Percentiles rank a stretch among this genome's conserved stretches.
Evolutionary conservation across 1,140 invertebrate species (phyloP).

Genomic region (Macrosteles quadrilineatus): DNA sequence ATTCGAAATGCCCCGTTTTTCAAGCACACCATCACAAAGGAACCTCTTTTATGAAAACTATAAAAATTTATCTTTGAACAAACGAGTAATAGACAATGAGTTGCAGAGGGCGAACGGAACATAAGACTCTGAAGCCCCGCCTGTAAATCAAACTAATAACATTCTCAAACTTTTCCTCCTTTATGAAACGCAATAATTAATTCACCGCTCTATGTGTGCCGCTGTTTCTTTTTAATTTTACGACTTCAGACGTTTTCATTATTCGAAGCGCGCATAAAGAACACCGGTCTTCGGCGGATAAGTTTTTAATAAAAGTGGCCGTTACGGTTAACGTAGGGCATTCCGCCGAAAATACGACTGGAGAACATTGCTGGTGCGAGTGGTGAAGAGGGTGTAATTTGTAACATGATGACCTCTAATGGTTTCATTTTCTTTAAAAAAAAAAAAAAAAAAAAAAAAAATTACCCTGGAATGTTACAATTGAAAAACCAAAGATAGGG

Average conservation of each 20-base stretch:
- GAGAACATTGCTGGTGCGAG: not conserved
- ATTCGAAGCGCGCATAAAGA: constrained; percentile 12
- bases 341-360: not conserved
- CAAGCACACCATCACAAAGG: no score
- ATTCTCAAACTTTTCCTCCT: constrained; percentile 6
- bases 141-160: constrained; percentile 23
- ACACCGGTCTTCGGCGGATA: constrained; percentile 10
- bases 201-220: not conserved
- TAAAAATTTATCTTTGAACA: no score
- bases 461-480: no score
- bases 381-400: constrained; percentile 3
- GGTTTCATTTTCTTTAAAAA: no score
- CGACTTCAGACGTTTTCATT: constrained; percentile 22
- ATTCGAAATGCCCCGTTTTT: no score
- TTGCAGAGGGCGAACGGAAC: not conserved
- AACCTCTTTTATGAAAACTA: no score
- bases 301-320: constrained; percentile 27
- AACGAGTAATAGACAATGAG: constrained; percentile 12
- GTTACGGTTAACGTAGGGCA: not conserved
- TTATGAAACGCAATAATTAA: constrained; percentile 25
- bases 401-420: not conserved
- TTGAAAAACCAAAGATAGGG: no score
- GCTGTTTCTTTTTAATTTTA: constrained; percentile 20
- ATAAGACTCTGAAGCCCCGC: not conserved
- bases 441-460: no score